Conservation (phyloP, 1,140 invertebrate species). For the Heliconius melpomene region DNA sequence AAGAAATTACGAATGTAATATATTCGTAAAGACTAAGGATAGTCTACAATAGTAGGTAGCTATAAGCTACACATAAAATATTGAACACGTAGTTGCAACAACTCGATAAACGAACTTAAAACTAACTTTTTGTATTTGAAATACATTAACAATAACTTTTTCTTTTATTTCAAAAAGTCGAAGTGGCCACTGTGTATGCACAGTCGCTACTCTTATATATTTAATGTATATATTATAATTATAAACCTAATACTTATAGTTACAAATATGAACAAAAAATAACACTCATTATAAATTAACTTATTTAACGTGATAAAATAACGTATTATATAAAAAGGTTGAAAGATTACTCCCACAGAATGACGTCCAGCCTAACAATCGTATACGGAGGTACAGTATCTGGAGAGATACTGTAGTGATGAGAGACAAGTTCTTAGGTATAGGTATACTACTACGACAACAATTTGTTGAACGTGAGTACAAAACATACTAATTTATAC, state of each 20-base stretch:
- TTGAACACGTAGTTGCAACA: neutral
- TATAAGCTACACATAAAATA: neutral
- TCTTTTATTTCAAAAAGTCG: neutral
- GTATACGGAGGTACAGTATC: too few species aligned
- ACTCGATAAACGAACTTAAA: neutral
- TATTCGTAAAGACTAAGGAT: neutral
- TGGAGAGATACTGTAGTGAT: too few species aligned
- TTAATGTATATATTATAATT: too few species aligned
- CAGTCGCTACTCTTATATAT: neutral
- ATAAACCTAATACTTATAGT: too few species aligned
- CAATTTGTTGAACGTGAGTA: too few species aligned
- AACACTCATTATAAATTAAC: too few species aligned
- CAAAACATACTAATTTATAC: neutral
- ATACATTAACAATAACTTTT: neutral
- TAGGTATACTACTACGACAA: too few species aligned
- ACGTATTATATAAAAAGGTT: neutral
- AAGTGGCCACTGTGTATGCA: neutral
- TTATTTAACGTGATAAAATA: neutral
- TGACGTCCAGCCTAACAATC: neutral
- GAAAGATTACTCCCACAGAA: neutral
- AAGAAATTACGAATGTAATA: neutral
- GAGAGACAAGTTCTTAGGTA: too few species aligned
- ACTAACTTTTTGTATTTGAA: neutral
- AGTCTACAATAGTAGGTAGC: neutral
- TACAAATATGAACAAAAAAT: too few species aligned